Percentiles rank a stretch among this genome's conserved stretches.
Conservation (phyloP, 2,113 vertebrate genomes). For the Gavialis gangeticus region DNA sequence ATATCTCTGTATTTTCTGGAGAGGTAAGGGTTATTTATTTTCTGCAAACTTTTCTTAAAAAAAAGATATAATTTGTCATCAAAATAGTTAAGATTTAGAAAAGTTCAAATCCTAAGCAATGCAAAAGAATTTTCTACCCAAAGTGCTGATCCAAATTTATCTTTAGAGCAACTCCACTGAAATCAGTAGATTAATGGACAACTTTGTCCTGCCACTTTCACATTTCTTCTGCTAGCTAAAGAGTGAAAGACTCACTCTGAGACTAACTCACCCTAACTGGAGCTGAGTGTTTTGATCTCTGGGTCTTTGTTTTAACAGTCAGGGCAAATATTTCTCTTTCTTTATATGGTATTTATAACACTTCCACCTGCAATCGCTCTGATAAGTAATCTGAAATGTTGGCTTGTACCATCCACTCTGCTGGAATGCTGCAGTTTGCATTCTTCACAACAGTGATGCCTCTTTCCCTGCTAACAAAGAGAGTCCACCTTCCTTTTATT, state of each 20-base stretch:
- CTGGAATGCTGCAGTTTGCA: background rate
- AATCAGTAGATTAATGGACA: background rate
- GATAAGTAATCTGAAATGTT: accelerated
- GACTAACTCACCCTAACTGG: background rate
- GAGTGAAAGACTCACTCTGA: background rate
- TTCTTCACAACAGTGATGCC: background rate
- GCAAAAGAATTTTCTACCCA: background rate
- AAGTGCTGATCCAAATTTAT: background rate
- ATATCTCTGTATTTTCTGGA: no score
- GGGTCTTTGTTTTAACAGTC: background rate
- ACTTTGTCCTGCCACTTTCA: background rate
- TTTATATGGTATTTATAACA: background rate
- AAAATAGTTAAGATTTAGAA: background rate
- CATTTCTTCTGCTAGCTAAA: background rate
- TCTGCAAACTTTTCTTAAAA: background rate
- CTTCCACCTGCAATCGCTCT: accelerated
- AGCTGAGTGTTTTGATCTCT: background rate
- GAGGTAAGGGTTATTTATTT: background rate
- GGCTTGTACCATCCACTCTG: accelerated
- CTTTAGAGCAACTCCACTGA: background rate
- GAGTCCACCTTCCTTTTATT: background rate
- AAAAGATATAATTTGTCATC: accelerated
- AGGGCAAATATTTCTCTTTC: background rate
- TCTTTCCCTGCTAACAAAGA: background rate
- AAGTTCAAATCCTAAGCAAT: background rate